Percentiles rank a stretch among this genome's conserved stretches.
Evolutionary conservation across 2,797 vertebrate genomes (phyloP).

Genomic region (Premnoplex brunnescens): DNA sequence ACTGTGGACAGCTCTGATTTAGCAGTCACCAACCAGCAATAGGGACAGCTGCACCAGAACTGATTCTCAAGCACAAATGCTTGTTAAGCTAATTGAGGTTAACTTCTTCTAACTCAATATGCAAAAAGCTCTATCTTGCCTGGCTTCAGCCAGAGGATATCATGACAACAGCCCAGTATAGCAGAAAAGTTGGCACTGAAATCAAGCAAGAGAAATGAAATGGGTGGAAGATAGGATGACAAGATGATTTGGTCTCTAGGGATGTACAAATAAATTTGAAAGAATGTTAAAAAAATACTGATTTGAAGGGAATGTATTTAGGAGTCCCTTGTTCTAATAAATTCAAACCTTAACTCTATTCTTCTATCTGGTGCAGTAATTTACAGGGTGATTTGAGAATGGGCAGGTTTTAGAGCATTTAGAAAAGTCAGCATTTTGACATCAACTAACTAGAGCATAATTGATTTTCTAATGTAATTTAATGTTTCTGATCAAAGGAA

Average conservation of each 20-base stretch:
- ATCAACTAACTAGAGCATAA: not conserved
- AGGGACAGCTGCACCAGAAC: not conserved
- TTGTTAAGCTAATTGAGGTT: constrained; percentile 11
- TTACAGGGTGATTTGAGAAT: not conserved
- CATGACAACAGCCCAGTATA: not conserved
- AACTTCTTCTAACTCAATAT: not conserved
- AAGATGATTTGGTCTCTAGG: not conserved
- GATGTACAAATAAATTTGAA: not conserved
- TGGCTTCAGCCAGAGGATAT: not conserved
- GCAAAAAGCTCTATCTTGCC: not conserved
- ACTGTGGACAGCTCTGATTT: not conserved
- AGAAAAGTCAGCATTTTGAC: not conserved
- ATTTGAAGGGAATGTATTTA: not conserved
- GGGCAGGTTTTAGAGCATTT: not conserved
- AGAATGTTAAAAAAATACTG: not conserved
- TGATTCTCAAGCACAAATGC: not conserved
- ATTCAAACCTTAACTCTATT: not conserved
- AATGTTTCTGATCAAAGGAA: not conserved
- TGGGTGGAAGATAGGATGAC: not conserved
- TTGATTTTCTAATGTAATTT: not conserved
- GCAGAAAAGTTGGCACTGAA: not conserved
- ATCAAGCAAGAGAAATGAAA: not conserved
- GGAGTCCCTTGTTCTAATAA: not conserved
- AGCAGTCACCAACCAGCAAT: not conserved
- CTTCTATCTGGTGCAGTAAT: not conserved